Evolutionary conservation across 2,797 vertebrate genomes (phyloP).

Genomic region (Phoeniculus purpureus): DNA sequence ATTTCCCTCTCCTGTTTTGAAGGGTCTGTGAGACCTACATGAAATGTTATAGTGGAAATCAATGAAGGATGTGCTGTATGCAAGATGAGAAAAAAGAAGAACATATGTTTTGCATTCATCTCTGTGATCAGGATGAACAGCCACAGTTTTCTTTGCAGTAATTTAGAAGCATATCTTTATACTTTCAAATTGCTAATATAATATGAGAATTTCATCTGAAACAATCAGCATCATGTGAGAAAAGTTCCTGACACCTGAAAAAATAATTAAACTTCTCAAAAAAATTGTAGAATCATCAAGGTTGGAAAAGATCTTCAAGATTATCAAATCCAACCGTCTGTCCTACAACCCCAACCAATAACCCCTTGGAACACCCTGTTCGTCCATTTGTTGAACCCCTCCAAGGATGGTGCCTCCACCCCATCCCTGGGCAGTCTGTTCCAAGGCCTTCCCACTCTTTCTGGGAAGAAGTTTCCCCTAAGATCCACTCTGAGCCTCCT

Average conservation of each 20-base stretch:
- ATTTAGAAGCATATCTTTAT: conserved; percentile 22
- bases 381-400: too few relatives aligned
- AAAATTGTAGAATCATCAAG: too few relatives aligned
- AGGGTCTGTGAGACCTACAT: neutral
- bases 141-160: neutral
- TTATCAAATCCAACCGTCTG: too few relatives aligned
- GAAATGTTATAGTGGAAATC: neutral
- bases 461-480: too few relatives aligned
- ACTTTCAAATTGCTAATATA: conserved; percentile 7
- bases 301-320: too few relatives aligned
- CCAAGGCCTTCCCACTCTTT: too few relatives aligned
- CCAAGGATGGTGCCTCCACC: too few relatives aligned
- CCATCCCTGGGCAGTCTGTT: too few relatives aligned
- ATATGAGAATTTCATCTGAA: neutral
- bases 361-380: too few relatives aligned
- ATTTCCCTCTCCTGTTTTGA: neutral
- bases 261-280: neutral
- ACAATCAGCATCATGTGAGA: neutral
- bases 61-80: neutral
- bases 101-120: conserved; percentile 35
- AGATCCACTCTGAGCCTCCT: too few relatives aligned
- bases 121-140: neutral
- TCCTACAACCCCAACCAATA: too few relatives aligned
- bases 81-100: conserved; percentile 2
- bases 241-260: neutral